Conservation (phyloP, 2,888 invertebrate genomes). For the Sinodicranocentrus sp. region DNA sequence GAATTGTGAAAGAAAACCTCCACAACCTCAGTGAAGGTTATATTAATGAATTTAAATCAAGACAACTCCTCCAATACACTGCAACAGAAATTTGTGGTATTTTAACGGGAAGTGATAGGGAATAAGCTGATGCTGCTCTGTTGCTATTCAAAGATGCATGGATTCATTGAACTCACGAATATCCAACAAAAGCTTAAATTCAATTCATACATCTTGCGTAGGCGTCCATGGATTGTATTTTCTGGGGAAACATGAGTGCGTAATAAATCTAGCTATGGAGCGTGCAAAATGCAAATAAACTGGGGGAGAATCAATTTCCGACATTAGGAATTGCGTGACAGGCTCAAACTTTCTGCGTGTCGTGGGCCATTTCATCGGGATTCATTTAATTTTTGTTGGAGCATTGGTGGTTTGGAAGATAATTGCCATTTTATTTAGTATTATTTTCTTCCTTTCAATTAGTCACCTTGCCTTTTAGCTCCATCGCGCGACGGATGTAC, state of each 20-base stretch:
- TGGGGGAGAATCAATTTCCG: neutral
- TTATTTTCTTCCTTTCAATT: no score
- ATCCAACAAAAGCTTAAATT: neutral
- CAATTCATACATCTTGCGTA: neutral
- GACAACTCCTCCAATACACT: no score
- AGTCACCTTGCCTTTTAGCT: no score
- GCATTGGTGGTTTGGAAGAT: no score
- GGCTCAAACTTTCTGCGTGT: no score
- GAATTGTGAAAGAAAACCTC: neutral
- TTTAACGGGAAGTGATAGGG: neutral
- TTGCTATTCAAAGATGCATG: neutral
- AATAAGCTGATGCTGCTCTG: no score
- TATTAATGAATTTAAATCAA: no score
- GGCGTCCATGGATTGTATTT: neutral
- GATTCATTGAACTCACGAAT: constrained; percentile 11
- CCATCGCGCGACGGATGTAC: no score
- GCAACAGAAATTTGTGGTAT: no score
- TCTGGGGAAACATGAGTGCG: neutral
- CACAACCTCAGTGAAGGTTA: neutral
- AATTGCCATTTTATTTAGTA: no score
- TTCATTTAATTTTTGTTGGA: neutral
- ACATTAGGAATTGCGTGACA: no score
- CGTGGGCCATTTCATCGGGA: neutral
- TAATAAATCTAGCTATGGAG: neutral
- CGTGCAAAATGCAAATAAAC: neutral